Evolutionary conservation across 2,797 vertebrate genomes (phyloP).

Genomic region (Acanthornis magna): DNA sequence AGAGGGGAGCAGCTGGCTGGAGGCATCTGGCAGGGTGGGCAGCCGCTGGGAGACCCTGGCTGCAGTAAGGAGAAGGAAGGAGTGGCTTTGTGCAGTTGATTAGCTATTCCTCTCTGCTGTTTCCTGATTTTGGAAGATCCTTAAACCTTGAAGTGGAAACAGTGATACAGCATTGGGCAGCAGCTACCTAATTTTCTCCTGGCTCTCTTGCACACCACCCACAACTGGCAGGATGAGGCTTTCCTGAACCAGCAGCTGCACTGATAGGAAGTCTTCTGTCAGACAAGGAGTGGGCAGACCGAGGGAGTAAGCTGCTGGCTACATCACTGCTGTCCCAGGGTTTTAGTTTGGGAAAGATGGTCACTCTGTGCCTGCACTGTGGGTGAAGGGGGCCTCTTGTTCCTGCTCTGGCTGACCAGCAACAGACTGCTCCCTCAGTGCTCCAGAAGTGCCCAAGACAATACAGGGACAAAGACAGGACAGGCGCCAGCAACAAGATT

Average conservation of each 20-base stretch:
- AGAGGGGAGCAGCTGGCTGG: neutral
- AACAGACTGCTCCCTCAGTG: neutral
- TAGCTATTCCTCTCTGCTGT: neutral
- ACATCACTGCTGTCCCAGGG: neutral
- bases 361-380: neutral
- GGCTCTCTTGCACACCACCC: neutral
- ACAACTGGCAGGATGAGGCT: neutral
- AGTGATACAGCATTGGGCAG: neutral
- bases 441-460: neutral
- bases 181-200: neutral
- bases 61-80: neutral
- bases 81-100: neutral
- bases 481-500: neutral
- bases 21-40: neutral
- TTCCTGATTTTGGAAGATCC: neutral
- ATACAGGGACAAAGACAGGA: neutral
- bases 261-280: neutral
- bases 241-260: neutral
- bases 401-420: neutral
- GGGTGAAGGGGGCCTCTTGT: neutral
- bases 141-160: slow-evolving; percentile 27
- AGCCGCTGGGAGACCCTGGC: rapidly evolving
- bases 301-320: neutral
- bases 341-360: neutral
- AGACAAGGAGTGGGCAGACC: neutral